Evolutionary conservation across 2,888 invertebrate genomes (phyloP), one percentile per base, ranked within the genome.

Genomic region (Nephrocerus scutellatus): DNA sequence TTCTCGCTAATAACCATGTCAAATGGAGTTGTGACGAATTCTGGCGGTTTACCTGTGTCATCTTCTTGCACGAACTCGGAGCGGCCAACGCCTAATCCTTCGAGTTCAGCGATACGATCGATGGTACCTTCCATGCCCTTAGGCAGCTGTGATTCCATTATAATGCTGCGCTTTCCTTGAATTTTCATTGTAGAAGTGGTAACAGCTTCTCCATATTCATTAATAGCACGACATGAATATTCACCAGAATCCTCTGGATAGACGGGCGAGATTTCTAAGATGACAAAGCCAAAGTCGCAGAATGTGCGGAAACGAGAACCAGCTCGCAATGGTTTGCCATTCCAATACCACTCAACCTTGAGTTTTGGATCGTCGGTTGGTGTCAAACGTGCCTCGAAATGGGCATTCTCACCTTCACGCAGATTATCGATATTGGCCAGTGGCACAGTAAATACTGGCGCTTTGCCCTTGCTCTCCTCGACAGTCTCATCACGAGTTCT

Each of bases 271-370:
- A 97, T 95, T 75, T 97, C 96, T 49, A 97, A 74, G 51, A 96
- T 92, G 19, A 93, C 95, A 62, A 93, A 95, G 41, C 97, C 96
- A 68, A 97, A 96, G 71, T 97, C 96, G 61, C 92, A 89, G 80
- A 93, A 91, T 20, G 95, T 93, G 50, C 95, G 85, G 74, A 93
- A 92, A 52, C 93, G 77, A 8, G 92, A 89, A 41, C 93, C 92
- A 30, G 87, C 83, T 68, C 81, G 82, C 40, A 89, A 70, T 32
- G 89, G 83, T 68, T 89, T 88, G 44, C 90, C 89, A 62, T 92
- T 91, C 84, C 87, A 89, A 73, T 83, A 91, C 92, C 92, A 92
- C 72, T 92, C 91, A 47, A 91, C 84, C 70, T 84, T 88, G 20
- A 92, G 72, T 59, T 85, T 87, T 19, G 92, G 85, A 72, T 92